Evolutionary conservation across 2,797 vertebrate genomes (phyloP), one percentile per base, ranked within the genome.

Genomic region (Lindbergichthys nudifrons): DNA sequence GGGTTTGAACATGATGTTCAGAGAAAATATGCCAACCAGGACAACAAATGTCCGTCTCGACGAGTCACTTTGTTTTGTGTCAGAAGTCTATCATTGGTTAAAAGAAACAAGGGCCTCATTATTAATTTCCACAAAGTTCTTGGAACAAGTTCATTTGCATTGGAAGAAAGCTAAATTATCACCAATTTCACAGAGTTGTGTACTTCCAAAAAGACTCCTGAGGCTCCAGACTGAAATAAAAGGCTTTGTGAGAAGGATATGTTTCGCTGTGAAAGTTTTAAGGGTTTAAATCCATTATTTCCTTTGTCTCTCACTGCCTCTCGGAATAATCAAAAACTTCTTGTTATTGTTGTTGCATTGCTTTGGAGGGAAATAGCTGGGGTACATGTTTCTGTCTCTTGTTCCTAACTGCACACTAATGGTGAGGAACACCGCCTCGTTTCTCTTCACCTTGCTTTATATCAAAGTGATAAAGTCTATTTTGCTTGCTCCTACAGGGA

Each of bases 391-490:
- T 19, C 42, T 45, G 39, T 19, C 3, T 21, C 23, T 52, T 57
- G 32, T 65, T 67, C 10, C 46, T 6, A n/a, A 32, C 58, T 57
- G 70, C 59, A 45, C 42, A 47, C 39, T 79, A 69, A 77, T 70
- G 45, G 46, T 8, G 2, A 73, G 39, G 45, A 30, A 30, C 47
- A 58, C 61, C 43, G 26, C 13, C 6, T 65, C 8, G 18, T 80
- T 76, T 51, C 2, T 3, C 52, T 61, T 70, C 50, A 43, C 58
- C 53, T 42, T 59, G 56, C 59, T 65, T 75, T 23, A 73, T 53
- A 76, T 83, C 77, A 87, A 73, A 76, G 73, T 56, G 41, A 71
- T 77, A 57, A 78, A 51, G 67, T 81, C 65, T 48, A 59, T 42
- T 57, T 58, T 61, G 53, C 56, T 46, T 57, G 46, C 50, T 79